Percentiles rank a stretch among this genome's conserved stretches.
Evolutionary conservation across 2,888 invertebrate species (phyloP).

Genomic region (Orchestes rusci): DNA sequence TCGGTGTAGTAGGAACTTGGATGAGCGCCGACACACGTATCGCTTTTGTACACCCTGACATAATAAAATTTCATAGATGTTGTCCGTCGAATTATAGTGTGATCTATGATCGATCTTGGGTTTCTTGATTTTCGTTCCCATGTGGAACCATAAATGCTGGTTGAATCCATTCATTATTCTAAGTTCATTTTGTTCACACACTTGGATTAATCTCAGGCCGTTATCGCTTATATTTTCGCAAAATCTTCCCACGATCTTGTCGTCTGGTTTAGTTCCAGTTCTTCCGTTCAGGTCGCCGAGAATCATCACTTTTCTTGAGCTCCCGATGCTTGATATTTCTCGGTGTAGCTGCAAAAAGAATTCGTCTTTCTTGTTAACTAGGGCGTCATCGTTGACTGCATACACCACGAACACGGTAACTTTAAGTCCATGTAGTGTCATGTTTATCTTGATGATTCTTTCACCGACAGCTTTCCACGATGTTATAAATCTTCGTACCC

Average conservation of each 20-base stretch:
- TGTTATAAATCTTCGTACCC: neutral
- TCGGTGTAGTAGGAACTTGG: neutral
- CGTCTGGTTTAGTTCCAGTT: neutral
- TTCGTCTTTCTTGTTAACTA: constrained; percentile 1
- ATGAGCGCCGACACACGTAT: neutral
- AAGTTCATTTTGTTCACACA: neutral
- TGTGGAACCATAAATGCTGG: neutral
- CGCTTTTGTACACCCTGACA: neutral
- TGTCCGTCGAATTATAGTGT: neutral
- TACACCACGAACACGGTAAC: neutral
- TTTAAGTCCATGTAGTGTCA: neutral
- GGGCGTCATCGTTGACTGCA: constrained; percentile 5
- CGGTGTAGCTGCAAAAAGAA: constrained; percentile 9
- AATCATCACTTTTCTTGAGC: constrained; percentile 3
- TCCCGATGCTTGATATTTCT: constrained; percentile 5
- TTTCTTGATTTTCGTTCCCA: neutral
- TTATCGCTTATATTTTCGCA: constrained; percentile 9
- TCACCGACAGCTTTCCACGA: constrained; percentile 3
- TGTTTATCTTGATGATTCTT: constrained; percentile 3
- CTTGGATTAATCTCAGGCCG: constrained; percentile 4
- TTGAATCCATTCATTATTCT: neutral
- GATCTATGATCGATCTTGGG: neutral
- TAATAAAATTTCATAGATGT: neutral
- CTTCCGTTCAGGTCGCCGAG: constrained; percentile 9
- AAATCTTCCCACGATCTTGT: neutral